Percentiles rank a stretch among this genome's conserved stretches.
Evolutionary conservation across 2,797 vertebrate genomes (phyloP).

Genomic region (Danio jaintianensis): DNA sequence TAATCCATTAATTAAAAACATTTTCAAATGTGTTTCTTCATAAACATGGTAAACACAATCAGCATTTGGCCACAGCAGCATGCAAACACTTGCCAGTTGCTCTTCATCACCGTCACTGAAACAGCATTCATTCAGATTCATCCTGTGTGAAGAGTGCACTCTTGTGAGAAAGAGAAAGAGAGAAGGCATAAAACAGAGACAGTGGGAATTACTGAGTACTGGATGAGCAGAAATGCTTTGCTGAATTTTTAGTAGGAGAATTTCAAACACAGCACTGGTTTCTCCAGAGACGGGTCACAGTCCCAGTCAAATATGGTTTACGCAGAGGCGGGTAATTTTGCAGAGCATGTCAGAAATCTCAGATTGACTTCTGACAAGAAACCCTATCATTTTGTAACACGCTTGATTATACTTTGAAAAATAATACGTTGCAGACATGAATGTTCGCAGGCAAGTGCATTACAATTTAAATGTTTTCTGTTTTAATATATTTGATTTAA

Average conservation of each 20-base stretch:
- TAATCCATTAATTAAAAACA: constrained; percentile 9
- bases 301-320: not conserved
- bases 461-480: no score
- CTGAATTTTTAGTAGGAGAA: constrained; percentile 18
- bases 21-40: not conserved
- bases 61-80: constrained; percentile 5
- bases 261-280: not conserved
- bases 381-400: no score
- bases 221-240: constrained; percentile 8
- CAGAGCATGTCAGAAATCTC: not conserved
- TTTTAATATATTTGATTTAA: no score
- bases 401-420: not conserved
- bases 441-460: not conserved
- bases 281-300: not conserved
- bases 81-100: constrained; percentile 1
- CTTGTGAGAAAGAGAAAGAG: constrained; percentile 1
- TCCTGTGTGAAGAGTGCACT: constrained; percentile 10
- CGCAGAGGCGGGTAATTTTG: not conserved
- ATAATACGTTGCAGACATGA: not conserved
- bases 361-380: not conserved
- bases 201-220: not conserved
- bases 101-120: not conserved
- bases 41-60: constrained; percentile 14
- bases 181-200: not conserved
- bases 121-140: constrained; percentile 4